These are phyloP conservation scores for Hypocryptadius cinnamomeus DNA, from an alignment of 2,113 vertebrate genomes.

Conservation along the genomic window DNA sequence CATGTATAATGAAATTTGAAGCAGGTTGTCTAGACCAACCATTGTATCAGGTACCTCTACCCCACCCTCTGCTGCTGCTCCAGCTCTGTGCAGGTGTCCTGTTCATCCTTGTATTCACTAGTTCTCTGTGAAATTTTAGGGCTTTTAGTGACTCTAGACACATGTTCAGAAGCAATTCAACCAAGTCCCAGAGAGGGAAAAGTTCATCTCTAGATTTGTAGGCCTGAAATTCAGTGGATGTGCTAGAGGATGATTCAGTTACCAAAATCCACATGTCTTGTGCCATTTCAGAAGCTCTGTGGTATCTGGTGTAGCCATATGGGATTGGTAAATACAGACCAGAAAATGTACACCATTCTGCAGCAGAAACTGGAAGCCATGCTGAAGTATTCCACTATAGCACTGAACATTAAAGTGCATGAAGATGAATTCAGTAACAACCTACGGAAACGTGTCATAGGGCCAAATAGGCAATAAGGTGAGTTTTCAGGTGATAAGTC, in stretches of 20 bases:
- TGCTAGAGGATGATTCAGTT: background rate
- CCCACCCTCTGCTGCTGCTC: background rate
- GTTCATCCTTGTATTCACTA: background rate
- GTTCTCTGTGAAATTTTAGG: background rate
- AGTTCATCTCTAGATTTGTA: background rate
- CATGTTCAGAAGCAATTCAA: background rate
- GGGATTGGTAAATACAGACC: background rate
- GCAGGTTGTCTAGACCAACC: background rate
- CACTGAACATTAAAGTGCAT: background rate
- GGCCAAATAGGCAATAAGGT: background rate
- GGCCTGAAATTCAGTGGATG: background rate
- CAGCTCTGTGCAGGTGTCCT: background rate
- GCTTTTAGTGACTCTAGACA: background rate
- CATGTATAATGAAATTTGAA: background rate
- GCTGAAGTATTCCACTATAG: background rate
- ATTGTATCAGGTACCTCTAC: background rate
- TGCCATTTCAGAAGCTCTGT: background rate
- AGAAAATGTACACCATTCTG: background rate
- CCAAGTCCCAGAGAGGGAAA: fast-evolving
- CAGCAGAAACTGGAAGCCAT: background rate
- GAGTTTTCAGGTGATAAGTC: background rate
- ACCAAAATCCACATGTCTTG: fast-evolving
- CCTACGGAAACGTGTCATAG: fast-evolving
- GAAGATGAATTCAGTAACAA: background rate
- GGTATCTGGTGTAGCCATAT: background rate